Conservation (phyloP, 1,140 invertebrate species). For the Drosophila prosaltans region DNA sequence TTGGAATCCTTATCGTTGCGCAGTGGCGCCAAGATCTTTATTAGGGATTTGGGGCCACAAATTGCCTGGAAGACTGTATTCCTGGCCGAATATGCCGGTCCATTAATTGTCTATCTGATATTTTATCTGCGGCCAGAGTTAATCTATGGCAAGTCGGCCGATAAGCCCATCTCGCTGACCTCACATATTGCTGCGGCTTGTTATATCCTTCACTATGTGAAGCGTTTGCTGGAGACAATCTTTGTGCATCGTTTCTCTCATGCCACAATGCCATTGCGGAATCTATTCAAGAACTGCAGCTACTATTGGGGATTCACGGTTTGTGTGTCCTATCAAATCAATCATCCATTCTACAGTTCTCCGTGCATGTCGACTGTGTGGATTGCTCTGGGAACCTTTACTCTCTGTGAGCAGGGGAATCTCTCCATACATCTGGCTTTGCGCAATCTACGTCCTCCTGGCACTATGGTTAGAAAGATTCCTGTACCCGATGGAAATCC, state of each 20-base stretch:
- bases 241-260: constrained; percentile 99
- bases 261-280: constrained; percentile 97
- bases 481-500: constrained; percentile 95
- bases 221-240: constrained; percentile 96
- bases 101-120: constrained; percentile 95
- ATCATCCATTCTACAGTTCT: constrained; percentile 97
- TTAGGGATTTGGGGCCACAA: constrained; percentile 98
- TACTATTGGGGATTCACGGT: constrained; percentile 99
- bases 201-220: constrained; percentile 96
- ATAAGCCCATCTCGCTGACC: constrained; percentile 68
- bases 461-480: constrained; percentile 94
- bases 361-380: constrained; percentile 89
- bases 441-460: constrained; percentile 95
- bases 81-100: constrained; percentile 97
- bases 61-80: constrained; percentile 99
- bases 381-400: constrained; percentile 89
- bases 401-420: constrained; percentile 96
- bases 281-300: constrained; percentile 98
- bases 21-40: constrained; percentile 88
- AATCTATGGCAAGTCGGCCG: constrained; percentile 90
- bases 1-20: constrained; percentile 86
- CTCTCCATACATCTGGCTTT: constrained; percentile 96
- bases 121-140: constrained; percentile 95
- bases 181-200: constrained; percentile 90
- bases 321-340: constrained; percentile 98